phyloP scores from a whole-genome alignment of 2,797 vertebrate species.

The Mormyrus hasselquistii region DNA sequence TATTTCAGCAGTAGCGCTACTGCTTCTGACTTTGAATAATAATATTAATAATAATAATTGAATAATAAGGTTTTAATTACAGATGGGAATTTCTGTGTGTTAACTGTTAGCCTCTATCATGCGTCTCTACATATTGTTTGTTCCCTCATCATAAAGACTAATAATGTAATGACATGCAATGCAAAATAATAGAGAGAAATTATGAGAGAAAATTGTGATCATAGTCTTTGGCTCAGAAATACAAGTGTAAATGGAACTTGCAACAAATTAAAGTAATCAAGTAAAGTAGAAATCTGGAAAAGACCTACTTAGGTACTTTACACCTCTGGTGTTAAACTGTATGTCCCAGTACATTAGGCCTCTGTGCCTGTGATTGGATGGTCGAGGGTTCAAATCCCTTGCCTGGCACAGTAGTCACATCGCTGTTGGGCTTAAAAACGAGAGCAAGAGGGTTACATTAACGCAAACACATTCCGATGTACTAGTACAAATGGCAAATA shows the following conservation, averaged over 20 bases:
- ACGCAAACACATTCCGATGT: not conserved
- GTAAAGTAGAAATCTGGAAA: not conserved
- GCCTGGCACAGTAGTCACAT: not conserved
- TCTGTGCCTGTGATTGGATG: not conserved
- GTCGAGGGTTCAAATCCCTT: not conserved
- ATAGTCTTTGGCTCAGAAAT: not conserved
- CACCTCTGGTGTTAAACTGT: not conserved
- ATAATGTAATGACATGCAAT: not conserved
- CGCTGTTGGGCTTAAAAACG: not conserved
- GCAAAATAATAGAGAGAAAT: not conserved
- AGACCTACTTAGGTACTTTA: not conserved
- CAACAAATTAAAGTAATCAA: not conserved
- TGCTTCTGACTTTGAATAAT: not conserved
- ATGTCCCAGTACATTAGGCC: not conserved
- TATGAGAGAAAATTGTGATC: not conserved
- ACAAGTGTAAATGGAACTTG: not conserved
- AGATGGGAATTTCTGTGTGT: not conserved
- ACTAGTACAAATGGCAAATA: not conserved
- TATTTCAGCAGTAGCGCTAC: not conserved
- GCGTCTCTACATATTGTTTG: not conserved
- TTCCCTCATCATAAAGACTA: not conserved
- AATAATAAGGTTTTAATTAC: not conserved
- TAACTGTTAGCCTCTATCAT: not conserved
- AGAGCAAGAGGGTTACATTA: not conserved
- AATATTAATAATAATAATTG: too few species aligned